Evolutionary conservation across 2,797 vertebrate species (phyloP).

Genomic region (Pantherophis vulpinus): DNA sequence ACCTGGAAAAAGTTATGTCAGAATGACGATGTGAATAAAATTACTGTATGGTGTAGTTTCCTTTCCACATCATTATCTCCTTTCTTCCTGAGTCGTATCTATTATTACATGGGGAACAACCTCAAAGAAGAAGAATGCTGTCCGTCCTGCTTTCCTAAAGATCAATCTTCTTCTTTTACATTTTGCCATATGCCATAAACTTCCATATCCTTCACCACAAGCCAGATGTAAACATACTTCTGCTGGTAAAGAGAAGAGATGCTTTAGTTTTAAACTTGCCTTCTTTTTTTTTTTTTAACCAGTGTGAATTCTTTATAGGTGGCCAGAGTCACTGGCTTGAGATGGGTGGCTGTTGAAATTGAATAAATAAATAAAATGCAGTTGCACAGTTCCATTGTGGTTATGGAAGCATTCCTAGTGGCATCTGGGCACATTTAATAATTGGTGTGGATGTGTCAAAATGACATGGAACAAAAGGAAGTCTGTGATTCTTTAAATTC

Average conservation of each 20-base stretch:
- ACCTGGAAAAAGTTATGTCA: not conserved
- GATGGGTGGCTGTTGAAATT: not conserved
- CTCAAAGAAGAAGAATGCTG: not conserved
- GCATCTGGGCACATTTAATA: not conserved
- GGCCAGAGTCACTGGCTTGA: not conserved
- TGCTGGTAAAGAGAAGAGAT: not conserved
- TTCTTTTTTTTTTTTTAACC: not conserved
- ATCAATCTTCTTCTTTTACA: not conserved
- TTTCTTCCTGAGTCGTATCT: not conserved
- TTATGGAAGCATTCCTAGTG: not conserved
- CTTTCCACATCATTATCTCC: not conserved
- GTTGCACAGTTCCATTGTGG: not conserved
- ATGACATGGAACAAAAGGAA: not conserved
- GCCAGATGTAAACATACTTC: not conserved
- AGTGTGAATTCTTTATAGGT: slow-evolving; percentile 9
- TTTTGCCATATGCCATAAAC: not conserved
- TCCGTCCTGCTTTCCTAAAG: not conserved
- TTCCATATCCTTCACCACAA: not conserved
- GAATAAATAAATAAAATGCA: not conserved
- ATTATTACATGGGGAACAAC: not conserved
- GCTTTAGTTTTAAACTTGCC: not conserved
- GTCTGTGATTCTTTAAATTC: not conserved
- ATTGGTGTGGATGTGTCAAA: not conserved
- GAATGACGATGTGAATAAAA: not conserved
- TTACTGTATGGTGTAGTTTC: not conserved